Base-by-base conservation (phyloP, 2,888 invertebrate genomes). In the Craniophora ligustri region DNA sequence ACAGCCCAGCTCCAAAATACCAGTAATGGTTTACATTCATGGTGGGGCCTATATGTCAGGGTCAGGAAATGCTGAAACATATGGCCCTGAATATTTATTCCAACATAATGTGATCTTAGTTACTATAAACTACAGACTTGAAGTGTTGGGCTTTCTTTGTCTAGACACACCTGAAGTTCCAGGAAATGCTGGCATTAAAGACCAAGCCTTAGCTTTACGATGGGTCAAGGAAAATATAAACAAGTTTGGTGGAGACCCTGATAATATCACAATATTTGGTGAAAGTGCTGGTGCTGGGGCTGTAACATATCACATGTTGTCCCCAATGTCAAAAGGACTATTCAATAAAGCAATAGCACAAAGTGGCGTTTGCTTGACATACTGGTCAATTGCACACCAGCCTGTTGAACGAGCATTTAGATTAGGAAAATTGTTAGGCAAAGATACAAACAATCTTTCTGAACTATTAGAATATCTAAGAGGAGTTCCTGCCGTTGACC, bases 11-110 rank as follows among this genome's bases (percentile, higher is more conserved):
- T 67, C 78, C 5, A 79, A 78, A 45, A 64, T 81, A n/a, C 88
- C 92, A 0, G 92, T 92, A 1, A 86, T 93, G 84, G 85, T 93
- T 0, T 92, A 81, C 67, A 84, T 92, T 28, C 89, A 92, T 51
- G 92, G 91, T 3, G 93, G 92, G 1, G 85, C 79, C 7, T 92
- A 80, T 50, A 75, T 82, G 59, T 82, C 81, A 14, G 92, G 92
- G 1, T 87, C 88, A 0, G 89, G 89, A 10, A 76, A 89, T 41
- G 67, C 81, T 5, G 78, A 84, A 0, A 63, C 75, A 1, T 85
- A 84, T 30, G 89, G 92, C 1, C 88, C 92, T 5, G 84, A 88
- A 49, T 85, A 84, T 53, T 68, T 93, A 6, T 68, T 93, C 48
- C 78, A 79, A 46, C 86, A 90, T 41, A 82, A 89, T 51, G 85